Base-by-base conservation (phyloP, 1,140 invertebrate species). In the Drosophila busckii region DNA sequence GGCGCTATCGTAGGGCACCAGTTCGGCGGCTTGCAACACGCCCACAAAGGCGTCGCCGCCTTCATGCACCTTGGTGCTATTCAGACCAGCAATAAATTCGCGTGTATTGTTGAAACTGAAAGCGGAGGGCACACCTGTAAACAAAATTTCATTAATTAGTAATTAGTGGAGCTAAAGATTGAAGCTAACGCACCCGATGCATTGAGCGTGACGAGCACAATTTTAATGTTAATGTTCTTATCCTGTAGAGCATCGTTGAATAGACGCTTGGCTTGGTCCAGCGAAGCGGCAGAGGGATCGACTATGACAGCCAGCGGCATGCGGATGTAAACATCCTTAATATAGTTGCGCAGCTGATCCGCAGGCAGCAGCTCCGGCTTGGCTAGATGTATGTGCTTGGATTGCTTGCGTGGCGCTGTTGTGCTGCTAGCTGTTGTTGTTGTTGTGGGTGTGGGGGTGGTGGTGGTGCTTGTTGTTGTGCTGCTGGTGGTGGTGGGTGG, bases 1-100 rank as follows among this genome's bases (percentile, higher is more conserved):
- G 0, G 90, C 90, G 65, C 90, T 91, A 71, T 91, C 90, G 49
- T 90, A 91, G 1, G 90, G 90, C 22, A 91, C 89, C 19, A 91
- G 66, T 38, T 90, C 89, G 0, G 89, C 87, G 4, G 88, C 87
- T 45, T 85, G 82, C 6, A 85, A 31, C n/a, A 88, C 83, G 22
- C 83, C 85, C 45, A 70, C 67, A 66, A 88, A 88, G 0, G 83
- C 70, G 61, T 84, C 63, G 15, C 84, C 84, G 20, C 68, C 75
- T 12, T 85, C 66, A 5, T 69, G 53, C 25, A 84, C 78, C 53
- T 80, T 85, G 17, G 87, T 85, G 56, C 85, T 87, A 28, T 87
- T 87, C 35, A 87, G 42, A 3, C 86, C 86, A 3, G 83, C 83
- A n/a, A 87, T 52, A 17, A 87, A 86, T 46, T 85, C 83, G 15